These are phyloP conservation scores for Sipha maydis DNA, from an alignment of 2,888 invertebrate species.

Conservation along the genomic window DNA sequence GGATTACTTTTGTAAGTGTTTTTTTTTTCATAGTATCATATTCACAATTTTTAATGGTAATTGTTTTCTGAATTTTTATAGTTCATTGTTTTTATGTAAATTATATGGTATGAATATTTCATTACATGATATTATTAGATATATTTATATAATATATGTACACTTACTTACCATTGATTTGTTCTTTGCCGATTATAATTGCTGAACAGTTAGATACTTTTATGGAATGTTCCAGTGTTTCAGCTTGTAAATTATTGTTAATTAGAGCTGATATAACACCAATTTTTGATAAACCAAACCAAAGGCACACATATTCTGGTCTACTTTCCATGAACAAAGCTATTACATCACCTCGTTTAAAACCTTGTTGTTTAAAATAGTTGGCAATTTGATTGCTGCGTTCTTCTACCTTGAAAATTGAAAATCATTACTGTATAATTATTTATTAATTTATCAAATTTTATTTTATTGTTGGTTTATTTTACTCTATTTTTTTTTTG, in stretches of 20 bases:
- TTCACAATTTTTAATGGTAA: too few relatives aligned
- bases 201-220: slow-evolving; percentile 70
- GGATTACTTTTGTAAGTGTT: too few relatives aligned
- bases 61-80: too few relatives aligned
- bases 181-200: slow-evolving; percentile 69
- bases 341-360: slow-evolving; percentile 71
- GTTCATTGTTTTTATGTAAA: neutral
- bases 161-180: slow-evolving; percentile 66
- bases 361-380: slow-evolving; percentile 64
- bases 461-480: neutral
- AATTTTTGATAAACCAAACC: slow-evolving; percentile 73
- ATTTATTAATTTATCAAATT: neutral
- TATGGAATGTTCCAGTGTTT: slow-evolving; percentile 72
- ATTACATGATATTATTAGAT: neutral
- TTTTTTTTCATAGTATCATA: too few relatives aligned
- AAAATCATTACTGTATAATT: slow-evolving; percentile 2
- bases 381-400: slow-evolving; percentile 66
- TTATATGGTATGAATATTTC: neutral
- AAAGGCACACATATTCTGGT: slow-evolving; percentile 72
- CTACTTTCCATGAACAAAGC: slow-evolving; percentile 73
- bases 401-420: slow-evolving; percentile 67
- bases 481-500: neutral
- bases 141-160: neutral
- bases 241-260: slow-evolving; percentile 72
- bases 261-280: slow-evolving; percentile 71